These are phyloP conservation scores for Ascidia mentula DNA, from an alignment of 23 tunicate species.

Conservation along the genomic window DNA sequence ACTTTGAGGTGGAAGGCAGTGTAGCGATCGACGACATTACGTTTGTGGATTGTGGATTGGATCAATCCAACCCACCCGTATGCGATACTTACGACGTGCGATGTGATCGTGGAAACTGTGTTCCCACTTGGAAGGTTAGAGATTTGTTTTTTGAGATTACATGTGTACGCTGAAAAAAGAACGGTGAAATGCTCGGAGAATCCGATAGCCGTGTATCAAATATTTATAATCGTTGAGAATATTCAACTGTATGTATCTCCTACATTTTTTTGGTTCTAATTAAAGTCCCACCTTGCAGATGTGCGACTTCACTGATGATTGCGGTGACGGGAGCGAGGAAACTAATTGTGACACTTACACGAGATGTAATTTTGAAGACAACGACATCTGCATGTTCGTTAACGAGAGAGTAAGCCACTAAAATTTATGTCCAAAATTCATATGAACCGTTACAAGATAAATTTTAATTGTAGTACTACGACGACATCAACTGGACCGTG, in stretches of 20 bases:
- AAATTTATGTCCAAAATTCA: not conserved
- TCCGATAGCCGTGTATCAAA: too few species aligned
- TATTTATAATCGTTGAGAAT: too few species aligned
- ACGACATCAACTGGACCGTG: constrained; percentile 69
- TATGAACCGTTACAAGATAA: not conserved
- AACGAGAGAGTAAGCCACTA: constrained; percentile 35
- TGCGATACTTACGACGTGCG: constrained; percentile 42
- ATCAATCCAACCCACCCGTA: constrained; percentile 6
- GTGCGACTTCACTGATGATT: constrained; percentile 92
- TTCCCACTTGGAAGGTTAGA: constrained; percentile 49
- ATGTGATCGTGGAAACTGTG: constrained; percentile 81
- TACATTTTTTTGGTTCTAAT: too few species aligned
- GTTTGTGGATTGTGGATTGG: constrained; percentile 72
- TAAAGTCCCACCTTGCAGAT: too few species aligned
- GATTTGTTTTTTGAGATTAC: not conserved
- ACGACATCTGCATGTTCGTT: constrained; percentile 56
- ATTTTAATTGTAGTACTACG: constrained; percentile 8
- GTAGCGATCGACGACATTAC: constrained; percentile 81
- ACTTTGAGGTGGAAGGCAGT: constrained; percentile 69
- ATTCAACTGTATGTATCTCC: too few species aligned
- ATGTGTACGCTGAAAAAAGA: too few species aligned
- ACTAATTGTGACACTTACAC: constrained; percentile 61
- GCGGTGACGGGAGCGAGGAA: constrained; percentile 86
- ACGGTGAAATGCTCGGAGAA: too few species aligned
- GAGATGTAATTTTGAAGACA: constrained; percentile 74